These are phyloP conservation scores for Neria commutata DNA, from an alignment of 2,888 invertebrate genomes.

Conservation along the genomic window DNA sequence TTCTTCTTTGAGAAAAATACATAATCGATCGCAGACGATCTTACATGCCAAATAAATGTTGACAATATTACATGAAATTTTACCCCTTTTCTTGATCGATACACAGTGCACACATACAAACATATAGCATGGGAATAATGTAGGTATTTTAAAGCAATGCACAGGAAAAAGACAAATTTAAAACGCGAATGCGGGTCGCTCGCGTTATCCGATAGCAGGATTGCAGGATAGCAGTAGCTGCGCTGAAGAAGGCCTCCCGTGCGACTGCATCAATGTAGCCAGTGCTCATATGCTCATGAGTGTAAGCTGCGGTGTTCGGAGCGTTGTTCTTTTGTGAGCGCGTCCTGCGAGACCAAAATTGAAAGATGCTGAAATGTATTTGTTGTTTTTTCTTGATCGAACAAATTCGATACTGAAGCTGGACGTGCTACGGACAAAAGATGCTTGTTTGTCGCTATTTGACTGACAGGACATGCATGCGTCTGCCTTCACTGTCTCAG, in stretches of 20 bases:
- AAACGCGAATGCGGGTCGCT: slow-evolving; percentile 47
- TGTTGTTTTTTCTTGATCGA: slow-evolving; percentile 35
- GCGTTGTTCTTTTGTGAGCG: background rate
- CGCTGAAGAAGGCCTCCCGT: no score
- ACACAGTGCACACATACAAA: slow-evolving; percentile 4
- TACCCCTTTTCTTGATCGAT: slow-evolving; percentile 6
- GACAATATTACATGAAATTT: slow-evolving; percentile 11
- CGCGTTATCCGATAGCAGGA: slow-evolving; percentile 54
- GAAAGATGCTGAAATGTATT: background rate
- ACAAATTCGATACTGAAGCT: slow-evolving; percentile 36
- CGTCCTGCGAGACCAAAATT: background rate
- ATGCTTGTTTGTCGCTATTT: no score
- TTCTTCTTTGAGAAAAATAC: background rate
- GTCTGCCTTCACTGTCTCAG: no score
- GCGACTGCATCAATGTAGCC: no score
- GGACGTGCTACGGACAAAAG: slow-evolving; percentile 41
- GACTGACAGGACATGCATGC: background rate
- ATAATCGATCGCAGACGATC: slow-evolving; percentile 9
- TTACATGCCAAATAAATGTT: background rate
- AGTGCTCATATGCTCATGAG: no score
- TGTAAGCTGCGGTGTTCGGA: background rate
- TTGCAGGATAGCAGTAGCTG: slow-evolving; percentile 25
- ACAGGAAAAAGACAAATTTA: slow-evolving; percentile 36
- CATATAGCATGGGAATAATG: slow-evolving; percentile 1
- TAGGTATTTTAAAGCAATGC: background rate